These are phyloP conservation scores for Thera obeliscata DNA, from an alignment of 2,888 invertebrate species.

Conservation along the genomic window DNA sequence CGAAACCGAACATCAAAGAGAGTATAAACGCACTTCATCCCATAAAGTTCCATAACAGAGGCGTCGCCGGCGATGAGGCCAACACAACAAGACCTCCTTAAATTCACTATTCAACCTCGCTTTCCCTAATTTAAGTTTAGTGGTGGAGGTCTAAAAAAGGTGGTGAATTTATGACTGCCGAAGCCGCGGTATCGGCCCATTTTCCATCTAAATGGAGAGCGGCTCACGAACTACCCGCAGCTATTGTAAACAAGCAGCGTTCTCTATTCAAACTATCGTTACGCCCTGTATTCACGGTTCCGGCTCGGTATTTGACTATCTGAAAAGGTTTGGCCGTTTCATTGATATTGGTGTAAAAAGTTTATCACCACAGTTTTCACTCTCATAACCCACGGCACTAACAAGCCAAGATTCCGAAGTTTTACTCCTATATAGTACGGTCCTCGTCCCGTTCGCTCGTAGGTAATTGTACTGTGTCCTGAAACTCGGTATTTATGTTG, in stretches of 20 bases:
- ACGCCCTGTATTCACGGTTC: constrained; percentile 70
- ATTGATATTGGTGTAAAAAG: constrained; percentile 54
- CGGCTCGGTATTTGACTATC: constrained; percentile 66
- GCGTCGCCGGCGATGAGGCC: constrained; percentile 64
- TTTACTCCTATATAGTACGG: too few species aligned
- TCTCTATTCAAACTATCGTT: constrained; percentile 78
- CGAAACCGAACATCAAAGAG: constrained; percentile 79
- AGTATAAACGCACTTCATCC: constrained; percentile 79
- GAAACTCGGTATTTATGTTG: too few species aligned
- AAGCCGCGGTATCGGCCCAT: constrained; percentile 71
- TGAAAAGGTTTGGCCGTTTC: constrained; percentile 66
- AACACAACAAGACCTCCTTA: constrained; percentile 60
- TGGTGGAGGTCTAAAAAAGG: constrained; percentile 55
- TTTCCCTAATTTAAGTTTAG: constrained; percentile 46
- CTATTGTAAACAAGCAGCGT: constrained; percentile 80
- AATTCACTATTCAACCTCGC: constrained; percentile 51
- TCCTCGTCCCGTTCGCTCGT: too few species aligned
- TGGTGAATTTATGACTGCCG: constrained; percentile 65
- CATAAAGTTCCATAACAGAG: constrained; percentile 76
- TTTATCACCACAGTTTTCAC: constrained; percentile 41
- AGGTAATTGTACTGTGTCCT: too few species aligned
- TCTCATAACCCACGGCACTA: neutral
- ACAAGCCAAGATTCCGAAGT: too few species aligned
- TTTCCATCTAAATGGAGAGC: constrained; percentile 78
- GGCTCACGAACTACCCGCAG: constrained; percentile 80